Percentiles rank a stretch among this genome's conserved stretches.
phyloP scores from a whole-genome alignment of 1,140 invertebrate genomes.

The Babylonia areolata region DNA sequence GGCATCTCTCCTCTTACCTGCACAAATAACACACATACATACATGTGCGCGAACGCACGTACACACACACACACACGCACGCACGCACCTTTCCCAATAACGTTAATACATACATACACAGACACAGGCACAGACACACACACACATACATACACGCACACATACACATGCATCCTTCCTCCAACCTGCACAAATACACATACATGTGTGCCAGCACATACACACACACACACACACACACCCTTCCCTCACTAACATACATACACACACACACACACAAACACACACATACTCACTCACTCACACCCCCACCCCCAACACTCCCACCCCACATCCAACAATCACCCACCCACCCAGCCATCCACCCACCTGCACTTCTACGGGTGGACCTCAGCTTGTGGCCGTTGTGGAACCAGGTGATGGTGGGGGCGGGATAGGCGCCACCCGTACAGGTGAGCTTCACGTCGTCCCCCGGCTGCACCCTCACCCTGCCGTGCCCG shows the following conservation, averaged over 20 bases:
- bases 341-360: background rate
- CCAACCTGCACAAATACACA: too few species aligned
- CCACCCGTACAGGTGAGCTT: constrained; percentile 2
- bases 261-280: background rate
- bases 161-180: too few species aligned
- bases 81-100: background rate
- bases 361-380: background rate
- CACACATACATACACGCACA: background rate
- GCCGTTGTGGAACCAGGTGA: constrained; percentile 34
- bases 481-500: background rate
- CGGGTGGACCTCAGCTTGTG: background rate
- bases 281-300: background rate
- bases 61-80: background rate
- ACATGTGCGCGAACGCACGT: too few species aligned
- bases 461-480: background rate
- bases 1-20: too few species aligned
- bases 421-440: constrained; percentile 1
- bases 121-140: background rate
- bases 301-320: too few species aligned
- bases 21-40: too few species aligned
- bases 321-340: background rate
- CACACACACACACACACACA: background rate
- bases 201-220: background rate
- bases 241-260: too few species aligned
- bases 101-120: too few species aligned